Conservation (phyloP, 64 coral and sea anemone genomes). For the Pocillopora damicornis region DNA sequence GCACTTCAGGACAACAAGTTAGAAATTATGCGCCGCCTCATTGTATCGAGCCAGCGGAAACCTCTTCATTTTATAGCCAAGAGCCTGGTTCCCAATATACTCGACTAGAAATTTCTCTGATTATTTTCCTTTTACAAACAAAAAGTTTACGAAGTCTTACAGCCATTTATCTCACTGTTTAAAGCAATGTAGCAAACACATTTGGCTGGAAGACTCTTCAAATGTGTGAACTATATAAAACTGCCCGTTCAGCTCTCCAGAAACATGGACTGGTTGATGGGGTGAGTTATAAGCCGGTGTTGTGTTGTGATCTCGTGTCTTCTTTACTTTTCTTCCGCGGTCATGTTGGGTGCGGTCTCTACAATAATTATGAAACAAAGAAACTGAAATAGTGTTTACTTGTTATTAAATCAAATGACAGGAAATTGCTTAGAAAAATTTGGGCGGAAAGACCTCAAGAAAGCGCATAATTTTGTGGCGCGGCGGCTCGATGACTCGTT, state of each 20-base stretch:
- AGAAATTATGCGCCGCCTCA: not conserved
- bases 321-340: not conserved
- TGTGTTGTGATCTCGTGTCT: conserved; percentile 8
- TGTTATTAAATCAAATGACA: not conserved
- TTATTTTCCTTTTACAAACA: conserved; percentile 18
- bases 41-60: not conserved
- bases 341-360: conserved; percentile 13
- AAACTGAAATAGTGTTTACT: conserved; percentile 17
- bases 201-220: not conserved
- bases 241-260: conserved; percentile 27
- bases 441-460: not conserved
- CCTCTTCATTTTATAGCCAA: not conserved
- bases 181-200: conserved; percentile 2
- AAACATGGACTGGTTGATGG: conserved; percentile 69
- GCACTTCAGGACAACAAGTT: too few species aligned
- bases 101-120: conserved; percentile 17
- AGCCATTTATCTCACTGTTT: not conserved
- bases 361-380: conserved; percentile 15
- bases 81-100: not conserved
- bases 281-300: conserved; percentile 37
- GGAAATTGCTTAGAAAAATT: not conserved
- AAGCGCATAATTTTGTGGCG: not conserved
- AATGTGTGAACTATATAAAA: conserved; percentile 22
- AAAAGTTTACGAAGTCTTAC: conserved; percentile 18
- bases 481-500: not conserved